These are phyloP conservation scores for Lithophane leautieri DNA, from an alignment of 2,888 invertebrate genomes.

Conservation along the genomic window DNA sequence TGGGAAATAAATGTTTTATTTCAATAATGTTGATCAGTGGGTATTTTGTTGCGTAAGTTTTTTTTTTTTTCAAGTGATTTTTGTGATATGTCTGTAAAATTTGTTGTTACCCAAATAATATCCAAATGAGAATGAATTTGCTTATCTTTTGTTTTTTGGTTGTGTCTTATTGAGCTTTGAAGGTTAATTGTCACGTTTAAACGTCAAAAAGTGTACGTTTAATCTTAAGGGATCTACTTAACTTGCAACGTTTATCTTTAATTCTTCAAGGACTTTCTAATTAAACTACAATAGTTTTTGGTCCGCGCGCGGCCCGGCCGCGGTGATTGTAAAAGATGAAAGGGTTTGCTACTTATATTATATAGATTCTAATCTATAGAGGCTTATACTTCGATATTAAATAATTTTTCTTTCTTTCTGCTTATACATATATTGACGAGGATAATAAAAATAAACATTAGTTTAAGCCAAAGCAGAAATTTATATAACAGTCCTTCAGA, in stretches of 20 bases:
- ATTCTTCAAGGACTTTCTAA: too few relatives aligned
- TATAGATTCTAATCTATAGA: neutral
- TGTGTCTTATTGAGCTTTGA: neutral
- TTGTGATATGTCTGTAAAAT: neutral
- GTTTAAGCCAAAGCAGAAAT: neutral
- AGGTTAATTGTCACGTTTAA: neutral
- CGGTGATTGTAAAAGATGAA: neutral
- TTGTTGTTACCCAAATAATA: neutral
- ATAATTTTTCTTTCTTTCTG: too few relatives aligned
- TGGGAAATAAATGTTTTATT: neutral
- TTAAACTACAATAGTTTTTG: too few relatives aligned
- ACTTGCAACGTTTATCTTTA: neutral
- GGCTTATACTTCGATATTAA: neutral
- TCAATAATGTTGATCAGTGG: conserved; percentile 46
- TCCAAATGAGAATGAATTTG: too few relatives aligned
- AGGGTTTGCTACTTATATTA: neutral
- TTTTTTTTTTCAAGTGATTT: neutral
- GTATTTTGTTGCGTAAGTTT: conserved; percentile 54
- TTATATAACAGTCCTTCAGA: too few relatives aligned
- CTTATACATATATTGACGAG: neutral
- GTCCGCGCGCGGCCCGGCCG: too few relatives aligned
- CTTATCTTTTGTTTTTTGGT: neutral
- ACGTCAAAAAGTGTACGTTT: too few relatives aligned
- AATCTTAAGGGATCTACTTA: too few relatives aligned
- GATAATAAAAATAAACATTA: neutral